Evolutionary conservation across 2,113 vertebrate species (phyloP), one percentile per base, ranked within the genome.

Genomic region (Sphaerodactylus townsendi): DNA sequence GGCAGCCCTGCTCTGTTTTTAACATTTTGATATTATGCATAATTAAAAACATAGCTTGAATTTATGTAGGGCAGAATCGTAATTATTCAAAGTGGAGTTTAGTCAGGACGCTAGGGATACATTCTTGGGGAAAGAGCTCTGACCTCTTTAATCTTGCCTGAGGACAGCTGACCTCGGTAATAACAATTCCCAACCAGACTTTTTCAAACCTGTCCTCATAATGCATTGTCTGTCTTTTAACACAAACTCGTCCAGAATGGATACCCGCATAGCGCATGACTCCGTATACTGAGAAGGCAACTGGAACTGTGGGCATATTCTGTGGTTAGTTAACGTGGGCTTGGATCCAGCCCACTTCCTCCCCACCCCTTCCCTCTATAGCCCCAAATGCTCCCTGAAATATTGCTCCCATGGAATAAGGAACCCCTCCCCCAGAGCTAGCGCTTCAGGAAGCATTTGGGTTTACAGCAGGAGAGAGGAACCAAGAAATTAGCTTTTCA

Each of bases 21-120:
- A 76, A 74, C 71, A 4, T 44, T 89, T 56, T 88, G 79, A 59
- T 77, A 59, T 64, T 14, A 82, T 84, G 83, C n/a, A 66, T 30
- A 77, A 85, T 93, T 83, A 74, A 65, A 91, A 76, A 56, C 73
- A 71, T 83, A 89, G 76, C 71, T 85, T 86, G 90, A 84, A 90
- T 89, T 79, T 85, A 88, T 69, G 56, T 85, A 88, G 69, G 76
- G 72, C 77, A 92, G 76, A 88, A 92, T 72, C 48, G 53, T 37
- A 90, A 82, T 84, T 85, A 90, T 78, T 89, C 68, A 79, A 33
- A 79, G 33, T 89, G 53, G 81, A 92, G 85, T 92, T 91, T 87
- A 78, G 65, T 83, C 87, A 93, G 82, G 65, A 86, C 65, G 21
- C 35, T 84, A 39, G 65, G 53, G 48, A 78, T 75, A 75, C 70